Conservation (phyloP, 1,140 invertebrate genomes). For the Maconellicoccus hirsutus region DNA sequence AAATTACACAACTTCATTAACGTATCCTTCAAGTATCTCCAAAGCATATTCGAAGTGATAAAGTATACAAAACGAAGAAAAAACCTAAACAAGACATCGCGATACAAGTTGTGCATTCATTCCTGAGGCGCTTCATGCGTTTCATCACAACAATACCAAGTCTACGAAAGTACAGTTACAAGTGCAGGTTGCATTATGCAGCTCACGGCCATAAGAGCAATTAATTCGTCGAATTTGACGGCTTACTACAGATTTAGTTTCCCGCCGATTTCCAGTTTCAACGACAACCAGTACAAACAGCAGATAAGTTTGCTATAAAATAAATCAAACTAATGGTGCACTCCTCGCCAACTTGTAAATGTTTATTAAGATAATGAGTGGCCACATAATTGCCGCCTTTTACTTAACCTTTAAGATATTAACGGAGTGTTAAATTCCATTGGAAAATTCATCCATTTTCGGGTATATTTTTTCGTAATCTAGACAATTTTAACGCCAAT, state of each 20-base stretch:
- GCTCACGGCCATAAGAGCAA: not conserved
- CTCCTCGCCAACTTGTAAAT: constrained; percentile 7
- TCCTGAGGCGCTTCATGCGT: too few species aligned
- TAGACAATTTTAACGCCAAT: too few species aligned
- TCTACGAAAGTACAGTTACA: too few species aligned
- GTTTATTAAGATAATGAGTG: constrained; percentile 9
- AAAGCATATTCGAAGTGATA: too few species aligned
- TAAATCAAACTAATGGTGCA: constrained; percentile 3
- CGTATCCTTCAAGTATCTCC: too few species aligned
- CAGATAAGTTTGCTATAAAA: not conserved
- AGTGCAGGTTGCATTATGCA: not conserved
- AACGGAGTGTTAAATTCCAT: not conserved
- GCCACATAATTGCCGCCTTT: not conserved
- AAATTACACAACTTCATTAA: too few species aligned
- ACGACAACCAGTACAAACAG: not conserved
- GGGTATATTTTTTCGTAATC: not conserved
- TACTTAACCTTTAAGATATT: not conserved
- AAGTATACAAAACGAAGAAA: too few species aligned
- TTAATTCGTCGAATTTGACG: not conserved
- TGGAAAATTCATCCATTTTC: not conserved
- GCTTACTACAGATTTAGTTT: not conserved
- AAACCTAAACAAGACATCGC: too few species aligned
- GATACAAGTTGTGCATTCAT: too few species aligned
- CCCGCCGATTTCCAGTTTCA: constrained; percentile 6
- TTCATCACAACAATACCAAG: too few species aligned